A percentile compares a stretch with the other conserved stretches of the same genome.
Conservation (phyloP, 2,113 vertebrate genomes). For the Sclerurus mexicanus region DNA sequence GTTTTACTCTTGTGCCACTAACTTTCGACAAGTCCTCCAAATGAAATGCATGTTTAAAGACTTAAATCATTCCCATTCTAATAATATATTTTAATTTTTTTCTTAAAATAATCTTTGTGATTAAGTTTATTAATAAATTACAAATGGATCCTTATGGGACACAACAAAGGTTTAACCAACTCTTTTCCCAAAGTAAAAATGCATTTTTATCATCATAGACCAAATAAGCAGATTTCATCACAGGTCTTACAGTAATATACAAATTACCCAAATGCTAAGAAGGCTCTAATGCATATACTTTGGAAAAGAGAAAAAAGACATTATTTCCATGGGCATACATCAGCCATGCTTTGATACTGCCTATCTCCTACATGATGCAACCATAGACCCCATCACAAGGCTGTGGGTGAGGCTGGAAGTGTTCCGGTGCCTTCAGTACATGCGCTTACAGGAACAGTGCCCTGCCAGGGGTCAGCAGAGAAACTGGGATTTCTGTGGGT, state of each 20-base stretch:
- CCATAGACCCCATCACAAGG: rapidly evolving
- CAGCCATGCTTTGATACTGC: not conserved
- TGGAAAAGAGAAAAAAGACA: not conserved
- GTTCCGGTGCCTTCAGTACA: not conserved
- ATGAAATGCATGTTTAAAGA: not conserved
- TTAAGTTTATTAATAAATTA: not conserved
- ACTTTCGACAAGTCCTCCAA: not conserved
- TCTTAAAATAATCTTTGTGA: not conserved
- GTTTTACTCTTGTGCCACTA: not conserved
- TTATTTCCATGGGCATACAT: not conserved
- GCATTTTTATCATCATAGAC: not conserved
- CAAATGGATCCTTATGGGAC: not conserved
- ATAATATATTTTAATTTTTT: not conserved
- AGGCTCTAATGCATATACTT: not conserved
- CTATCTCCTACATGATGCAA: rapidly evolving
- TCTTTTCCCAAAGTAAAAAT: not conserved
- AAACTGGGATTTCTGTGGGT: not conserved
- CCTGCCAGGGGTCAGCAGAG: not conserved
- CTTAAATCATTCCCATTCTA: not conserved
- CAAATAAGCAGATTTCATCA: not conserved
- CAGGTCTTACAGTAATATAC: not conserved
- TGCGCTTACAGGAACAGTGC: not conserved
- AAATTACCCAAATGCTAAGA: not conserved
- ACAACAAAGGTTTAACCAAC: not conserved
- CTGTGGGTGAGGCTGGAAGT: rapidly evolving